Evolutionary conservation across 2,113 vertebrate genomes (phyloP).

Genomic region (Prunella fulvescens): DNA sequence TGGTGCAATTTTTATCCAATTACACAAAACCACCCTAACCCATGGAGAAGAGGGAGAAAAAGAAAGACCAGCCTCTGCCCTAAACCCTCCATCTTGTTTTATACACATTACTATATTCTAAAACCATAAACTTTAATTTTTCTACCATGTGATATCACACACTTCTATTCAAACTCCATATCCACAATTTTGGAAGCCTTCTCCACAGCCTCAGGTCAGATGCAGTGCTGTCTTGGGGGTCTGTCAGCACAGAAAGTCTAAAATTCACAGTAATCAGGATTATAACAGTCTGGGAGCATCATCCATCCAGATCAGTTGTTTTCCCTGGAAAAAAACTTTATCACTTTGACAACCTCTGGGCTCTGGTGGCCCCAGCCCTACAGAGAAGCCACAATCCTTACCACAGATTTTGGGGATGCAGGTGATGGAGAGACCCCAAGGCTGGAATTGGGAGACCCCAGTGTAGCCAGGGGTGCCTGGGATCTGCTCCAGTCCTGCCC

Average conservation of each 20-base stretch:
- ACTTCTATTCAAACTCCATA: neutral
- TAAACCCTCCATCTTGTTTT: neutral
- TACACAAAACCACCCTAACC: neutral
- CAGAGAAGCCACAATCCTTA: neutral
- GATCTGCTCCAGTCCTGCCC: neutral
- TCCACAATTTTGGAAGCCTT: neutral
- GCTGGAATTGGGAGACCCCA: neutral
- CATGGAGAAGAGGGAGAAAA: neutral
- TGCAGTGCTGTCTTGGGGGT: neutral
- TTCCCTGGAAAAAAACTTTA: neutral
- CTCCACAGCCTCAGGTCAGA: neutral
- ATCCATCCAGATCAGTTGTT: fast-evolving
- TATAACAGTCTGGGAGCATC: neutral
- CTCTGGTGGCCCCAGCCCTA: neutral
- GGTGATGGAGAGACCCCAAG: fast-evolving
- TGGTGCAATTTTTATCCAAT: neutral
- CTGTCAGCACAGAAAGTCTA: neutral
- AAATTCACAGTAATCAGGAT: neutral
- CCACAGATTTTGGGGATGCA: neutral
- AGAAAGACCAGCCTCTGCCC: neutral
- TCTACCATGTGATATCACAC: neutral
- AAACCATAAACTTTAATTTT: neutral
- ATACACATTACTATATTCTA: neutral
- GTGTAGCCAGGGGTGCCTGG: neutral
- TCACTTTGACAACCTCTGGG: fast-evolving